Percentiles rank a stretch among this genome's conserved stretches.
Evolutionary conservation across 2,888 invertebrate species (phyloP).

Genomic region (Proisotoma minuta): DNA sequence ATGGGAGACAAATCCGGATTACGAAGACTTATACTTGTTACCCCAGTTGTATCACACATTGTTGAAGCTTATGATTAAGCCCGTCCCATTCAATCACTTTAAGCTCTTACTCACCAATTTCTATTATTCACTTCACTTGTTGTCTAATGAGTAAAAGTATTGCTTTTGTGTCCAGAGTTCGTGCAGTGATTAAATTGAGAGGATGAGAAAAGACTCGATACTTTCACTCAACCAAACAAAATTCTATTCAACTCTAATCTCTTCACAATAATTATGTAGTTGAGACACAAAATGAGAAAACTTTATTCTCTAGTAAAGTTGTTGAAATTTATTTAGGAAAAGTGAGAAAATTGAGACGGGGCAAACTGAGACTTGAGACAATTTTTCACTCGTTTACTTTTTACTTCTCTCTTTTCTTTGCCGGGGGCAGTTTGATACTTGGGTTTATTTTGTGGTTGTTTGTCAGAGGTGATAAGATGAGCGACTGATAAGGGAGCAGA

Average conservation of each 20-base stretch:
- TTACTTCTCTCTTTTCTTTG: no score
- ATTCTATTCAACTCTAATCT: no score
- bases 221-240: no score
- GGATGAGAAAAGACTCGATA: no score
- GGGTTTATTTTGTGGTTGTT: background rate
- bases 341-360: background rate
- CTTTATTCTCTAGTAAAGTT: no score
- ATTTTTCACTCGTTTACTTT: background rate
- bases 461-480: background rate
- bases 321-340: background rate
- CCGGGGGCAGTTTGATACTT: no score
- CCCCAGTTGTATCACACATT: constrained; percentile 10
- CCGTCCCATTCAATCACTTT: background rate
- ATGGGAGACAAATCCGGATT: constrained; percentile 26
- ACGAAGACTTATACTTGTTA: constrained; percentile 14
- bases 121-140: background rate
- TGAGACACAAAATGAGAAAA: no score
- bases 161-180: no score
- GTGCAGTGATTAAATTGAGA: no score
- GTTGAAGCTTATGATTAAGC: no score
- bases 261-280: no score
- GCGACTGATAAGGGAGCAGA: background rate
- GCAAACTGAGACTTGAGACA: background rate
- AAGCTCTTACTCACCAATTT: background rate
- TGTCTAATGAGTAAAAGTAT: background rate